Evolutionary conservation across 2,113 vertebrate genomes (phyloP), one percentile per base, ranked within the genome.

Genomic region (Benitochromis conjunctus): DNA sequence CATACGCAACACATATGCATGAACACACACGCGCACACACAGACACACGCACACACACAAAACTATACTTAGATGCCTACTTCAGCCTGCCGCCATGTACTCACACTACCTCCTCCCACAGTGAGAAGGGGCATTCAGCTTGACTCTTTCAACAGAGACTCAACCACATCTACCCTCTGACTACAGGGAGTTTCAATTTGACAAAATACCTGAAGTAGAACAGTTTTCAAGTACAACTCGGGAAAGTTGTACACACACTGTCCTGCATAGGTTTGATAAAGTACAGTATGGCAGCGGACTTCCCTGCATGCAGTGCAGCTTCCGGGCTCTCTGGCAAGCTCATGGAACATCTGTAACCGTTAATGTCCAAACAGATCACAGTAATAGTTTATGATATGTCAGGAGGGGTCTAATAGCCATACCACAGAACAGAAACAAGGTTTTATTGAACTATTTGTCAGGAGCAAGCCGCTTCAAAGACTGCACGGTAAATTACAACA

Each of bases 61-160:
- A 90, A 84, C 80, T 91, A 91, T 87, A 91, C 80, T 92, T 91
- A 85, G 85, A 92, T 82, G 80, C 78, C 69, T 79, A 53, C 62
- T 88, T 79, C 78, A 81, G 54, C 64, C 29, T 80, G 43, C 83
- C 69, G 79, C 66, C 58, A 84, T 82, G 38, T 78, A 86, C 53
- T 79, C 69, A 62, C 84, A 89, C 51, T 60, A 36, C 21, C 54
- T 83, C 43, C 34, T 79, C 34, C 43, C 57, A 80, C 57, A 55
- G 58, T 81, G 64, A 85, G 66, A 81, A 26, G 51, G 21, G 21
- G 38, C 56, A 82, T 76, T 82, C 71, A 81, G 74, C 29, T 14
- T 53, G 26, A 24, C 38, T 79, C 43, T 62, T 64, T 53, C 81
- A 85, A 57, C 62, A 56, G 26, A 82, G 51, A 64, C 2, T 2